Evolutionary conservation across 1,140 invertebrate species (phyloP).

Genomic region (Cyphomyrmex costatus): DNA sequence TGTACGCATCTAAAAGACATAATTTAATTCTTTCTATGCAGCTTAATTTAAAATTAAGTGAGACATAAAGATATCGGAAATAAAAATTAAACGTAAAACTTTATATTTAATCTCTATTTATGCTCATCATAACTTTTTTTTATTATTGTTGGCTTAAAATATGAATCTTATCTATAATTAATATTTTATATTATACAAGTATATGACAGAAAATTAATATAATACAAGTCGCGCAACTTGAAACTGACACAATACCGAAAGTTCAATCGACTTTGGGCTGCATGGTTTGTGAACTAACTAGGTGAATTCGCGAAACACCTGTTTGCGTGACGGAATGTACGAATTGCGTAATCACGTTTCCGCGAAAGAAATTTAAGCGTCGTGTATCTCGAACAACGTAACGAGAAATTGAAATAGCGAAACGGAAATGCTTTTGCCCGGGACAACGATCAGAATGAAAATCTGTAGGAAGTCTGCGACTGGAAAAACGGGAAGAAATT

Average conservation of each 20-base stretch:
- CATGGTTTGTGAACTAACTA: slow-evolving; percentile 8
- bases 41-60: not conserved
- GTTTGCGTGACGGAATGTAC: slow-evolving; percentile 8
- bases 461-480: slow-evolving; percentile 27
- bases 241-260: slow-evolving; percentile 14
- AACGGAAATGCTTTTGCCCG: slow-evolving; percentile 15
- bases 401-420: slow-evolving; percentile 33
- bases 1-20: not conserved
- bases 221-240: not conserved
- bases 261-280: slow-evolving; percentile 5
- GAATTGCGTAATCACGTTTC: slow-evolving; percentile 36
- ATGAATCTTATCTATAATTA: not conserved
- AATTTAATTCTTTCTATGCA: not conserved
- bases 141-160: not conserved
- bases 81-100: not conserved
- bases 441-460: slow-evolving; percentile 49
- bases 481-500: slow-evolving; percentile 42
- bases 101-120: not conserved
- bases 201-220: not conserved
- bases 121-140: no score
- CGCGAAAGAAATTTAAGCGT: slow-evolving; percentile 37
- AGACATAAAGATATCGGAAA: not conserved
- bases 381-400: not conserved
- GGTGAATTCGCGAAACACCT: slow-evolving; percentile 14
- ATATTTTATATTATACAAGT: not conserved